Conservation (phyloP, 2,888 invertebrate genomes). For the Entomobrya proxima region DNA sequence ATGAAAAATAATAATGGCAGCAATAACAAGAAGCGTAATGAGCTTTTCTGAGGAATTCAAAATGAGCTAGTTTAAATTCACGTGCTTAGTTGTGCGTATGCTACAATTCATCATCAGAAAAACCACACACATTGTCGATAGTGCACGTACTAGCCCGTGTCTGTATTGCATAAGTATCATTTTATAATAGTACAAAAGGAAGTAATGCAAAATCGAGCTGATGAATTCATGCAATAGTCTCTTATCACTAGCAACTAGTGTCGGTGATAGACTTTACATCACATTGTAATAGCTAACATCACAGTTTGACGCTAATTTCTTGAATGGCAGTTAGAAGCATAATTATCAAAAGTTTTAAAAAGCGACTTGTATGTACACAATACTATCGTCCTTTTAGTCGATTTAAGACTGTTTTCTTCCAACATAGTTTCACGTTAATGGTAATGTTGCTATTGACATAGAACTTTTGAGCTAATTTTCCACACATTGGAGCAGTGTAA, state of each 20-base stretch:
- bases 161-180: too few relatives aligned
- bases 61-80: slow-evolving; percentile 1
- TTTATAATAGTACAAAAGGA: too few relatives aligned
- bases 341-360: neutral
- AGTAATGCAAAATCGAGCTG: neutral
- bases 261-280: too few relatives aligned
- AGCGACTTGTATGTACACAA: neutral
- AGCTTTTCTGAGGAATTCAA: neutral
- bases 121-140: neutral
- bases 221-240: too few relatives aligned
- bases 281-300: too few relatives aligned
- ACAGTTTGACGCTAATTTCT: neutral
- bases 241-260: too few relatives aligned
- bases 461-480: neutral
- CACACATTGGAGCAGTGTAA: too few relatives aligned
- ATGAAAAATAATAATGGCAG: neutral
- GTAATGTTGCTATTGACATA: neutral
- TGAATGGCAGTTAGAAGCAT: neutral
- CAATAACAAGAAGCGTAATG: neutral
- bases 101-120: neutral
- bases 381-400: too few relatives aligned
- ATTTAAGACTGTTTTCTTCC: too few relatives aligned
- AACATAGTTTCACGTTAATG: too few relatives aligned
- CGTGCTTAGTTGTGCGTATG: neutral
- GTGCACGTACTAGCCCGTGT: neutral